Conservation (phyloP, 2,797 vertebrate genomes). For the Ceryle rudis region DNA sequence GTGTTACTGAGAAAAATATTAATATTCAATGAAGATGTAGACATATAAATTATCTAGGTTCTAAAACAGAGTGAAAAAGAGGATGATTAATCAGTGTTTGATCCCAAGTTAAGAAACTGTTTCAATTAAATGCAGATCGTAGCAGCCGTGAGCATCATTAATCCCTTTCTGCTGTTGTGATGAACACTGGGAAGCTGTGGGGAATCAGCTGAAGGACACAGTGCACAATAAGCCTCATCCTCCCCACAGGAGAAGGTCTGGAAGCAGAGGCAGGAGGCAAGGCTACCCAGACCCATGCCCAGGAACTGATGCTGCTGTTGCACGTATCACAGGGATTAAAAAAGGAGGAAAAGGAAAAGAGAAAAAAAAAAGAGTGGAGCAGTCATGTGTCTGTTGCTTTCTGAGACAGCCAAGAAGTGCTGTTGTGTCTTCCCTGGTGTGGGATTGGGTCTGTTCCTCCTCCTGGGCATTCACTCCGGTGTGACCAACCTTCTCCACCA, state of each 20-base stretch:
- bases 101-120: constrained; percentile 7
- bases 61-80: constrained; percentile 15
- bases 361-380: not conserved
- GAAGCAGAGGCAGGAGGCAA: not conserved
- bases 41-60: constrained; percentile 23
- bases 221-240: not conserved
- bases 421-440: rapidly evolving
- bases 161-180: not conserved
- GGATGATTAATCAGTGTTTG: constrained; percentile 37
- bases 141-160: not conserved
- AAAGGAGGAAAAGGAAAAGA: not conserved
- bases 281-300: not conserved
- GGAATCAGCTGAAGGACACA: not conserved
- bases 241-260: not conserved
- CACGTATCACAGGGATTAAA: not conserved
- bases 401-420: not conserved
- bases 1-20: not conserved
- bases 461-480: not conserved
- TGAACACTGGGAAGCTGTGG: not conserved
- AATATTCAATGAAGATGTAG: constrained; percentile 9
- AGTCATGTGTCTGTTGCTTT: rapidly evolving
- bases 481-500: not conserved
- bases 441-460: rapidly evolving
- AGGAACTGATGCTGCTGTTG: not conserved
- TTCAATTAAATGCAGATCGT: not conserved